Percentiles rank a stretch among this genome's conserved stretches.
These are phyloP conservation scores for Trichopoda pennipes DNA, from an alignment of 2,888 invertebrate genomes.

Conservation along the genomic window DNA sequence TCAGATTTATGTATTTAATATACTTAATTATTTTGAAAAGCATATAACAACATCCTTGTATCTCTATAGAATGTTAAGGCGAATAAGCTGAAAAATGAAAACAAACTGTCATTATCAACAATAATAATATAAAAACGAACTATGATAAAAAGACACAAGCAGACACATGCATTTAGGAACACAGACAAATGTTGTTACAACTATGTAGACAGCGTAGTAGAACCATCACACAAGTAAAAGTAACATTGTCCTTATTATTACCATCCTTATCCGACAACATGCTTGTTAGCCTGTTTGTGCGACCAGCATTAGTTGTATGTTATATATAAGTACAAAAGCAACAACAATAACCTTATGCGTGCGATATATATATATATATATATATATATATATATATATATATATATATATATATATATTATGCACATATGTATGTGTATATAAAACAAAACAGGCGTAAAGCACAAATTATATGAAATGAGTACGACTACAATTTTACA, in stretches of 20 bases:
- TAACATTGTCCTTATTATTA: constrained; percentile 60
- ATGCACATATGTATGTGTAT: background rate
- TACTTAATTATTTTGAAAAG: constrained; percentile 63
- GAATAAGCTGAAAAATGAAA: constrained; percentile 36
- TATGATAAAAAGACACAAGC: constrained; percentile 12
- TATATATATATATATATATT: background rate
- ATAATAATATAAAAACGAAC: constrained; percentile 42
- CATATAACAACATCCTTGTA: constrained; percentile 50
- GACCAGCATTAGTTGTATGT: constrained; percentile 65
- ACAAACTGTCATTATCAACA: constrained; percentile 61
- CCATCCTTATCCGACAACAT: constrained; percentile 66
- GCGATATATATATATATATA: background rate
- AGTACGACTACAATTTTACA: constrained; percentile 25
- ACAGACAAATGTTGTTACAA: constrained; percentile 38
- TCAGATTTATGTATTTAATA: constrained; percentile 62
- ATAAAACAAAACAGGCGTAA: constrained; percentile 31
- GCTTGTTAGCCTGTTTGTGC: constrained; percentile 64
- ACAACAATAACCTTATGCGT: background rate
- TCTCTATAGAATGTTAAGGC: background rate
- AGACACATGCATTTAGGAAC: background rate
- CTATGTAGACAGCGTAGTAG: constrained; percentile 21
- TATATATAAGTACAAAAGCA: constrained; percentile 50
- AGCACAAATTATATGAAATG: constrained; percentile 2
- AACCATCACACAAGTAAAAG: constrained; percentile 15
- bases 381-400: too few species aligned